A percentile compares a stretch with the other conserved stretches of the same genome.
phyloP scores from a whole-genome alignment of 2,797 vertebrate genomes.

The Hippopotamyrus pictus region DNA sequence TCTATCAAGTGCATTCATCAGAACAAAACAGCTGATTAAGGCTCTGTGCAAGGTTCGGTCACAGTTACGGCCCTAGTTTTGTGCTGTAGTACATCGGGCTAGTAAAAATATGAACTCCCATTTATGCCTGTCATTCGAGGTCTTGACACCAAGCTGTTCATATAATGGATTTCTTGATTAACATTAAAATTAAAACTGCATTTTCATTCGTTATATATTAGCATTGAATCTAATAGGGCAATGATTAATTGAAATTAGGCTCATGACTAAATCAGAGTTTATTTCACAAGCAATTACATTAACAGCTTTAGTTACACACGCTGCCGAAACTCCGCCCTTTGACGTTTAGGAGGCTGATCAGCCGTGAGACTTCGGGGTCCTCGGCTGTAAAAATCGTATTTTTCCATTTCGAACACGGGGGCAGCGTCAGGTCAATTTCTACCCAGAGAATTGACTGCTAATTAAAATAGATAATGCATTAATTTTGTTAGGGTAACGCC shows the following conservation, averaged over 20 bases:
- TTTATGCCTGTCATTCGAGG: neutral
- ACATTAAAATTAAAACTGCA: neutral
- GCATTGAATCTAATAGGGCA: neutral
- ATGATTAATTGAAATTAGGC: neutral
- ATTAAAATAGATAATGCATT: constrained; percentile 51
- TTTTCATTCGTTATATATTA: neutral
- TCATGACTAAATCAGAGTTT: constrained; percentile 1
- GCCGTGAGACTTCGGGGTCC: neutral
- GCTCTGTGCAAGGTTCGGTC: neutral
- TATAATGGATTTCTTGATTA: neutral
- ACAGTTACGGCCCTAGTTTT: neutral
- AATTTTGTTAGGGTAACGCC: constrained; percentile 1
- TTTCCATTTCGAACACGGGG: neutral
- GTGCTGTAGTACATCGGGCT: neutral
- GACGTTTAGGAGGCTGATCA: neutral
- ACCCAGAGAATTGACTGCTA: constrained; percentile 59
- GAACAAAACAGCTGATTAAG: neutral
- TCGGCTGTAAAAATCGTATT: neutral
- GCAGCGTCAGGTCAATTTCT: constrained; percentile 51
- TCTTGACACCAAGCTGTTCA: neutral
- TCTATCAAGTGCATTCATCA: neutral
- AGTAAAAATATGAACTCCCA: neutral
- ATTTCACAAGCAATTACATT: neutral
- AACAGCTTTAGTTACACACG: neutral
- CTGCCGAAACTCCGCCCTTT: neutral